Conservation (phyloP, 2,797 vertebrate genomes). For the Poeciliopsis gracilis region DNA sequence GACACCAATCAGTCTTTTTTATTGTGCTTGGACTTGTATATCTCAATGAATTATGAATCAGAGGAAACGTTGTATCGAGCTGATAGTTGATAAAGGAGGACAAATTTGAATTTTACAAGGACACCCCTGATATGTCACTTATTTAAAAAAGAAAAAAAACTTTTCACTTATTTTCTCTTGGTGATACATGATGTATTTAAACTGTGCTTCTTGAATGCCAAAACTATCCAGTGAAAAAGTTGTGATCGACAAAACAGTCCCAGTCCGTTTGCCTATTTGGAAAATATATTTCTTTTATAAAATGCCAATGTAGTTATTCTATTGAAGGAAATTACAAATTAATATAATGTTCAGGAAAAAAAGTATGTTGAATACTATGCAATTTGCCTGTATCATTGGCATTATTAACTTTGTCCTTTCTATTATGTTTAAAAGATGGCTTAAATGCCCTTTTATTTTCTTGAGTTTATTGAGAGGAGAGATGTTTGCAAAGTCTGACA, state of each 20-base stretch:
- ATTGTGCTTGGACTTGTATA: background rate
- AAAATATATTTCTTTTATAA: conserved; percentile 34
- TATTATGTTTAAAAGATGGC: background rate
- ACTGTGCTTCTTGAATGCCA: background rate
- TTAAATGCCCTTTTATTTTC: background rate
- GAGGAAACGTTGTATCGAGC: conserved; percentile 3
- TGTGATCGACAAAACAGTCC: conserved; percentile 23
- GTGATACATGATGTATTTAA: background rate
- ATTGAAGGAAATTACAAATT: background rate
- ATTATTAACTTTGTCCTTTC: background rate
- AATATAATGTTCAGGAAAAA: background rate
- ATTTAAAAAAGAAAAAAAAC: background rate
- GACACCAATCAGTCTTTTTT: background rate
- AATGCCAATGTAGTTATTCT: conserved; percentile 7
- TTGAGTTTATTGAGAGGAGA: no score
- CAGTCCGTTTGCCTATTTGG: conserved; percentile 14
- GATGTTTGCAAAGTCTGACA: no score
- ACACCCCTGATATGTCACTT: background rate
- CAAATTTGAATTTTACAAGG: background rate
- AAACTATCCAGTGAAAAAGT: conserved; percentile 2
- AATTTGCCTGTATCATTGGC: background rate
- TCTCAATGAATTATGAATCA: background rate
- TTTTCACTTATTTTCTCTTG: background rate
- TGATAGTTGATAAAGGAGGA: conserved; percentile 12
- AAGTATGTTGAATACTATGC: background rate